These are phyloP conservation scores for Hypomecis punctinalis DNA, from an alignment of 2,888 invertebrate genomes.

Conservation along the genomic window DNA sequence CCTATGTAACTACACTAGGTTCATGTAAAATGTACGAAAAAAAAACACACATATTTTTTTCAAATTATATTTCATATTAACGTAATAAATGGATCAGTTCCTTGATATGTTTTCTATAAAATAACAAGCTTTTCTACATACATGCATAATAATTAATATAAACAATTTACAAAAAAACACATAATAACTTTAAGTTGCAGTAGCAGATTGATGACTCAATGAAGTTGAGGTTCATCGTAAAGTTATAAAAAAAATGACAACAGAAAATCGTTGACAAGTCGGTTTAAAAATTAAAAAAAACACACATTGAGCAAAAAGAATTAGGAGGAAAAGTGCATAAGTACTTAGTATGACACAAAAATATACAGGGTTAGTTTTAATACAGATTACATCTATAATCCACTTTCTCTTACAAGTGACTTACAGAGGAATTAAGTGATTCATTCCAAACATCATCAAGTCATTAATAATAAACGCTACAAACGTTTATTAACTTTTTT, in stretches of 20 bases:
- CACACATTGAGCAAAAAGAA: slow-evolving; percentile 1
- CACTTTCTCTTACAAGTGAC: no score
- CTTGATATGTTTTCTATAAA: slow-evolving; percentile 53
- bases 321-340: not conserved
- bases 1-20: no score
- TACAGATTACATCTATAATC: no score
- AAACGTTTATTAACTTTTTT: no score
- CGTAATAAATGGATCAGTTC: slow-evolving; percentile 51
- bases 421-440: no score
- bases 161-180: slow-evolving; percentile 13
- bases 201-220: no score
- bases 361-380: no score
- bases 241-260: not conserved
- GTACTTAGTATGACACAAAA: not conserved
- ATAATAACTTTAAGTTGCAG: no score
- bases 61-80: slow-evolving; percentile 48
- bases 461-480: no score
- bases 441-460: no score
- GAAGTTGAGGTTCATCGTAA: no score
- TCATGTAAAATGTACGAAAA: not conserved
- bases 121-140: slow-evolving; percentile 47
- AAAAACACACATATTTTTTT: slow-evolving; percentile 15
- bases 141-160: slow-evolving; percentile 27
- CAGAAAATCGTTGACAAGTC: slow-evolving; percentile 2
- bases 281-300: not conserved